A percentile compares a stretch with the other conserved stretches of the same genome.
Conservation (phyloP, 2,797 vertebrate species). For the Phaenicophaeus curvirostris region DNA sequence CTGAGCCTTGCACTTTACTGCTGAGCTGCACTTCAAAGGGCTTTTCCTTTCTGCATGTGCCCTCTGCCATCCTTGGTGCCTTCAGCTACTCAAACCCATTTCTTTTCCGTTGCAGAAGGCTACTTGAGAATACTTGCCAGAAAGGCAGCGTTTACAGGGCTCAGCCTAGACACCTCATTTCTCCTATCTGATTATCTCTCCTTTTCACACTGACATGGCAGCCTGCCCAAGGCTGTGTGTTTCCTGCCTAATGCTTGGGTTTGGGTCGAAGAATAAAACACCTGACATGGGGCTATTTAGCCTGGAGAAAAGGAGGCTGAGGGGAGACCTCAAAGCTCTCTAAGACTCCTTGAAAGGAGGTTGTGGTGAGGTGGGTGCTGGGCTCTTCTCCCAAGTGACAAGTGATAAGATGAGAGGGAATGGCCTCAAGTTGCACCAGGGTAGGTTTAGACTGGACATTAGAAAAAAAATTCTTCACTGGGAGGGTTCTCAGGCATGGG, state of each 20-base stretch:
- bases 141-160: background rate
- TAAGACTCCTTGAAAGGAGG: too few species aligned
- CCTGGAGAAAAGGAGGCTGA: too few species aligned
- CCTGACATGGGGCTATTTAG: too few species aligned
- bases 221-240: background rate
- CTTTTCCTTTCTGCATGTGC: background rate
- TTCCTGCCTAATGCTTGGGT: background rate
- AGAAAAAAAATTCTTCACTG: too few species aligned
- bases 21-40: background rate
- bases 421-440: too few species aligned
- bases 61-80: background rate
- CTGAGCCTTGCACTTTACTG: background rate
- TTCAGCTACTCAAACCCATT: background rate
- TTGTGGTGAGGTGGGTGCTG: too few species aligned
- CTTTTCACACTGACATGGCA: background rate
- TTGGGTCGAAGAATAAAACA: background rate
- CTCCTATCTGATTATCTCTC: background rate
- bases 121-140: background rate
- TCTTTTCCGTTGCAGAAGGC: background rate
- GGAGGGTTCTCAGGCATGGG: too few species aligned
- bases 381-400: too few species aligned
- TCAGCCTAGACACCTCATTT: background rate
- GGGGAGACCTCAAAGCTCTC: too few species aligned
- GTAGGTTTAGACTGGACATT: too few species aligned
- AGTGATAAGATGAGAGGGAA: too few species aligned